A percentile compares a stretch with the other conserved stretches of the same genome.
Conservation (phyloP, 2,797 vertebrate species). For the Fistularia commersonii region DNA sequence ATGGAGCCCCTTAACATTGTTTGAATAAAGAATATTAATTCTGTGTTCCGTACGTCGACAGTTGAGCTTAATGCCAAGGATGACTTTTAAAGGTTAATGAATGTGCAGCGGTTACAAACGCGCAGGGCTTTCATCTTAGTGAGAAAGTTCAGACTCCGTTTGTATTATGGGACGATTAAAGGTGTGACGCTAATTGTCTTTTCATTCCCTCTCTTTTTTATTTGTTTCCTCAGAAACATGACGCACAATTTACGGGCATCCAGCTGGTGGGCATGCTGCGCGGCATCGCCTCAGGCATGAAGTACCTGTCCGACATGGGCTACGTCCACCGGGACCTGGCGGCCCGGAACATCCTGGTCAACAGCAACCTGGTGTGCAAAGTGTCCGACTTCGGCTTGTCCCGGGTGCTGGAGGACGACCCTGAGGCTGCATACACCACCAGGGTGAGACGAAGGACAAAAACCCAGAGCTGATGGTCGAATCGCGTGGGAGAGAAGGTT, state of each 20-base stretch:
- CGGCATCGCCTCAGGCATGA: constrained; percentile 96
- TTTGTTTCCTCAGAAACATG: constrained; percentile 81
- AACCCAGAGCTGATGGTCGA: constrained; percentile 33
- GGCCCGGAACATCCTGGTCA: constrained; percentile 94
- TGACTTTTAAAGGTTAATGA: constrained; percentile 59
- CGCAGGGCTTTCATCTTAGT: constrained; percentile 26
- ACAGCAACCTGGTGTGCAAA: constrained; percentile 95
- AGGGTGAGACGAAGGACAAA: constrained; percentile 72
- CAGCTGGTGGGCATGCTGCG: constrained; percentile 97
- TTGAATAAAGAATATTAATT: too few species aligned
- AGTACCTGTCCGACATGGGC: constrained; percentile 97
- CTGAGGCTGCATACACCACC: constrained; percentile 96
- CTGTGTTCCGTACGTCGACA: not conserved
- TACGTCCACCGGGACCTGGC: constrained; percentile 95
- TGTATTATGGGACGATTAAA: constrained; percentile 16
- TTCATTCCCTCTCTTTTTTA: not conserved
- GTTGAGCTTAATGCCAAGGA: constrained; percentile 43
- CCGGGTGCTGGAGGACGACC: constrained; percentile 91
- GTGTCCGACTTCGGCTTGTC: constrained; percentile 96
- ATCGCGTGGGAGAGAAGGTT: not conserved
- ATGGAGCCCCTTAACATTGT: too few species aligned
- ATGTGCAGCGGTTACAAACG: constrained; percentile 30
- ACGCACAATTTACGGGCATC: constrained; percentile 97
- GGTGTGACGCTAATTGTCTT: constrained; percentile 5
- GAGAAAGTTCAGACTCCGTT: constrained; percentile 44